Evolutionary conservation across 2,888 invertebrate species (phyloP).

Genomic region (Eutolmus rufibarbis): DNA sequence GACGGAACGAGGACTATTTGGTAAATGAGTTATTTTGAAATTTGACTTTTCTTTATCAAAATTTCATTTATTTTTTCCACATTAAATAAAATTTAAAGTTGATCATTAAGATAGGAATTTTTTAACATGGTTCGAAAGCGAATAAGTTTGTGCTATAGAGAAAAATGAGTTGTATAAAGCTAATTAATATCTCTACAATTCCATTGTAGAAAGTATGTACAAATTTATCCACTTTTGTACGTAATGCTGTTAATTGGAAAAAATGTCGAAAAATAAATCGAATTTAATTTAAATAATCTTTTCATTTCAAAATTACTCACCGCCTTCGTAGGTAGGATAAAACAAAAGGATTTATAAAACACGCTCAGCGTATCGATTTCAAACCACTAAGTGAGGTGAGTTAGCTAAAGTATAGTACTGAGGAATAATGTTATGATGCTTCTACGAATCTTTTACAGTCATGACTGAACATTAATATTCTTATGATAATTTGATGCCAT

Average conservation of each 20-base stretch:
- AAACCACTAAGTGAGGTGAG: slow-evolving; percentile 3
- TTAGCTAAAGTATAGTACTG: not conserved
- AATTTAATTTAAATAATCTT: no score
- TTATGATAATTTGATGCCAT: slow-evolving; percentile 26
- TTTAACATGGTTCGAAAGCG: no score
- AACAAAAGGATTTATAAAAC: not conserved
- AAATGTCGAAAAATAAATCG: no score
- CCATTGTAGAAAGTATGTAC: no score
- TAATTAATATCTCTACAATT: no score
- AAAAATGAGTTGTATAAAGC: no score
- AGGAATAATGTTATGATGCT: slow-evolving; percentile 4
- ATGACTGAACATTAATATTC: slow-evolving; percentile 38
- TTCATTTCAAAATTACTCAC: not conserved
- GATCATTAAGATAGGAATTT: not conserved
- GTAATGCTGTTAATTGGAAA: no score
- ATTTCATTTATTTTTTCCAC: no score
- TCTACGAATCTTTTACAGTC: not conserved
- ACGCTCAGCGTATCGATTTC: slow-evolving; percentile 13
- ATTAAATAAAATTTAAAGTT: not conserved
- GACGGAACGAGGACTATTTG: not conserved
- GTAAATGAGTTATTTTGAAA: not conserved
- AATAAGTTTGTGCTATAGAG: no score
- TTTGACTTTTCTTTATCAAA: no score
- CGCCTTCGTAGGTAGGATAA: not conserved
- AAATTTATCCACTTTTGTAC: no score